Evolutionary conservation across 2,888 invertebrate species (phyloP).

Genomic region (Anthoptus insignis): DNA sequence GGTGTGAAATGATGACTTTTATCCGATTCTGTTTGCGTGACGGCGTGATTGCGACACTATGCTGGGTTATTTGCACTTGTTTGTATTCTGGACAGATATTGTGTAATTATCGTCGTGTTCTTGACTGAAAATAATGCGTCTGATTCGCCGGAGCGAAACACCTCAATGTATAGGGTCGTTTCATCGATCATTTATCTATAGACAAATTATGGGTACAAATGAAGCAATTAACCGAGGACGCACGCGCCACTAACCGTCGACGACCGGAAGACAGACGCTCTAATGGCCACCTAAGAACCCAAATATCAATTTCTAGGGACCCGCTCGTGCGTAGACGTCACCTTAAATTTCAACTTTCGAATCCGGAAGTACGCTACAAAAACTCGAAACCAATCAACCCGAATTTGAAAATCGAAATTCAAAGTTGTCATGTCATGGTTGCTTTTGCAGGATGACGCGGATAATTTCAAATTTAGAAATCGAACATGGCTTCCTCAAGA

Average conservation of each 20-base stretch:
- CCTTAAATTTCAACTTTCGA: constrained; percentile 68
- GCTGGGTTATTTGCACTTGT: constrained; percentile 50
- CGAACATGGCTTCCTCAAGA: constrained; percentile 71
- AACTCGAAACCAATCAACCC: constrained; percentile 77
- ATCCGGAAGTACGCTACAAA: constrained; percentile 83
- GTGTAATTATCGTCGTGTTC: constrained; percentile 57
- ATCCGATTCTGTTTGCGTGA: constrained; percentile 69
- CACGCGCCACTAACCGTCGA: constrained; percentile 75
- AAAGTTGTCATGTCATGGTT: constrained; percentile 74
- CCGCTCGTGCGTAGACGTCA: constrained; percentile 73
- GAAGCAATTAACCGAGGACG: constrained; percentile 78
- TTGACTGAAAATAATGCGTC: constrained; percentile 53
- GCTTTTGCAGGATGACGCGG: constrained; percentile 68
- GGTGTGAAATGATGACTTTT: constrained; percentile 78
- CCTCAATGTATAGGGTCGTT: constrained; percentile 48
- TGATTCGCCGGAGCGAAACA: constrained; percentile 65
- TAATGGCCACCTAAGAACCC: constrained; percentile 81
- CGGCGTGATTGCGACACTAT: constrained; percentile 63
- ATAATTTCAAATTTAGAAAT: constrained; percentile 59
- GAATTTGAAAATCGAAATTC: constrained; percentile 67
- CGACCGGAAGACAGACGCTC: constrained; percentile 82
- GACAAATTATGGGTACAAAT: constrained; percentile 78
- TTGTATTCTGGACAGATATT: constrained; percentile 53
- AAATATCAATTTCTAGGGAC: constrained; percentile 84
- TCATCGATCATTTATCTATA: constrained; percentile 54